Evolutionary conservation across 2,888 invertebrate genomes (phyloP), one percentile per base, ranked within the genome.

Genomic region (Campoletis raptor): DNA sequence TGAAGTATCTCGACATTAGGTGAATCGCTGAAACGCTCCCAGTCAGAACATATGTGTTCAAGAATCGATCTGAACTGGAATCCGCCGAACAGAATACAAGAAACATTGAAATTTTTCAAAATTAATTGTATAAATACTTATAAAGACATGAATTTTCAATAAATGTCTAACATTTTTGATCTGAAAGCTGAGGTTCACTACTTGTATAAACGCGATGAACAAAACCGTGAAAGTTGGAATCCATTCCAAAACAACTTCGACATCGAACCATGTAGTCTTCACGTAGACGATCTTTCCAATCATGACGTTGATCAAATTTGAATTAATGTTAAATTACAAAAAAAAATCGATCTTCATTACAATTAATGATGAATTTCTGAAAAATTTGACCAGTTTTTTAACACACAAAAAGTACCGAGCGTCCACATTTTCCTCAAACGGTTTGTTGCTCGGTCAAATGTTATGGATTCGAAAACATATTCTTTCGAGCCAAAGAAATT

Each of bases 111-210:
- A 1, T 18, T 48, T 18, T 18, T 48, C n/a, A 5, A 48, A 6
- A 48, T 48, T n/a, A 40, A 18, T 42, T 42, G 18, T 78, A 18
- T 66, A 12, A 1, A 2, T 7, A 45, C 0, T 0, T 21, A n/a
- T n/a, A 4, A 42, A 61, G 36, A 12, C 21, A n/a, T 37, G 74
- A 30, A 3, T n/a, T 48, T 69, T 48, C 0, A 6, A 64, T 64
- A n/a, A 21, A 36, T 12, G 3, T 45, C 54, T 7, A 21, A 85
- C 85, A 73, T 42, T 81, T 45, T 48, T n/a, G 24, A n/a, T 61
- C 37, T 85, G 78, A 21, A 85, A 54, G 30, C 74, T 37, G 36
- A 69, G 61, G 64, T 85, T 82, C n/a, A 82, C 69, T n/a, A 82
- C 64, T 74, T 85, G 82, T 21, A 18, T n/a, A n/a, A 42, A 15